Base-by-base conservation (phyloP, 1,140 invertebrate species). In the Cotesia vestalis region DNA sequence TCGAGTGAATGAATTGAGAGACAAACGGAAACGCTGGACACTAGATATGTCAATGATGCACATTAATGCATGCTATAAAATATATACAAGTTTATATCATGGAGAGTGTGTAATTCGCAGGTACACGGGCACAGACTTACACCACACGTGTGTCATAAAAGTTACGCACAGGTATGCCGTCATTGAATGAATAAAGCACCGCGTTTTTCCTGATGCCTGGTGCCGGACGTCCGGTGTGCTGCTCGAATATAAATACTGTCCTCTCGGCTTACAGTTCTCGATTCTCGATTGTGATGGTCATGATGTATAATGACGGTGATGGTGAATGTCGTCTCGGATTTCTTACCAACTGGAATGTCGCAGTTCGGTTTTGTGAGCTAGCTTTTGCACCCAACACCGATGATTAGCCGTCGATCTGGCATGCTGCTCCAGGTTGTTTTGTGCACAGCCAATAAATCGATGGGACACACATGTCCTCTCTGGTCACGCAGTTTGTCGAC, bases 191-290 rank as follows among this genome's bases (percentile, higher is more conserved):
- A 27, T 27, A 27, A 72, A 40, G 55, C 64, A 38, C 64, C 36
- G 57, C 36, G 57, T 67, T 67, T 72, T 72, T 67, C 55, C 71
- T 67, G 71, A 57, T 51, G 27, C 6, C 79, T 80, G 81, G 80
- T 34, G 9, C 79, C 80, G 81, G 80, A 83, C 76, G 76, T 83
- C 81, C 81, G 81, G 80, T 66, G 77, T 62, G 77, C 73, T 75
- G 68, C 20, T 69, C 69, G 81, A 81, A 83, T 83, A 83, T 75
- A 78, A 82, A 82, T 79, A 35, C 14, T 34, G 40, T 40, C 34
- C 36, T 46, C 14, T 66, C 11, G 12, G 51, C 38, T 64, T 51
- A 40, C 35, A n/a, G 9, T 12, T 62, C 60, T 27, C 60, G 12
- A 20, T 9, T 52, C 11, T 38, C n/a, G 6, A 40, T 40, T 6